Percentiles rank a stretch among this genome's conserved stretches.
phyloP scores from a whole-genome alignment of 2,888 invertebrate genomes.

The Lycocerus yunnanus region DNA sequence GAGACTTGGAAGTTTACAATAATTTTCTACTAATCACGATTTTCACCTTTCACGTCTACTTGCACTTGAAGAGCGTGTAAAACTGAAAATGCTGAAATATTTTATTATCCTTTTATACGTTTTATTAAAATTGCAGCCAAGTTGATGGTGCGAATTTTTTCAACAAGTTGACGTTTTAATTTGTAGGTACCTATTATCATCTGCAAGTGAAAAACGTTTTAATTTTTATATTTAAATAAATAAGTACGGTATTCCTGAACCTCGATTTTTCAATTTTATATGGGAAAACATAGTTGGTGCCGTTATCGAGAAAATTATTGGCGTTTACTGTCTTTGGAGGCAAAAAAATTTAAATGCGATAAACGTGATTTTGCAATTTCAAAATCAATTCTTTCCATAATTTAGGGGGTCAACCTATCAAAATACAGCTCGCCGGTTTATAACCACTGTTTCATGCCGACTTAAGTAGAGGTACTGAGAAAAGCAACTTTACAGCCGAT shows the following conservation, averaged over 20 bases:
- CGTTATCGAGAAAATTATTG: neutral
- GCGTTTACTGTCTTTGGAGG: neutral
- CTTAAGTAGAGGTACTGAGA: neutral
- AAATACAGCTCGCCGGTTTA: neutral
- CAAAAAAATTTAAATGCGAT: neutral
- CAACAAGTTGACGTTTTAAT: neutral
- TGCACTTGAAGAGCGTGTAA: neutral
- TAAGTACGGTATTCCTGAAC: neutral
- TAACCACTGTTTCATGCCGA: too few species aligned
- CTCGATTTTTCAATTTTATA: neutral
- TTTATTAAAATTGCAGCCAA: neutral
- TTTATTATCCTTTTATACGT: neutral
- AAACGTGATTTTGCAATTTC: neutral
- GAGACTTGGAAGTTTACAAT: neutral
- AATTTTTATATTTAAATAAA: neutral
- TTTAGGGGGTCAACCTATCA: neutral
- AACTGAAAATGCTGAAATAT: neutral
- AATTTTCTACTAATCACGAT: conserved; percentile 2
- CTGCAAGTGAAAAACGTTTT: neutral
- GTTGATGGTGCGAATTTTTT: neutral
- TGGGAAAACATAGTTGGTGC: neutral
- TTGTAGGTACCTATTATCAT: neutral
- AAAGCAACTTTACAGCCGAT: neutral
- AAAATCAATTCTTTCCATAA: neutral
- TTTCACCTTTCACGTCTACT: conserved; percentile 3